Conservation (phyloP, 2,888 invertebrate species). For the Standfussiana lucernea region DNA sequence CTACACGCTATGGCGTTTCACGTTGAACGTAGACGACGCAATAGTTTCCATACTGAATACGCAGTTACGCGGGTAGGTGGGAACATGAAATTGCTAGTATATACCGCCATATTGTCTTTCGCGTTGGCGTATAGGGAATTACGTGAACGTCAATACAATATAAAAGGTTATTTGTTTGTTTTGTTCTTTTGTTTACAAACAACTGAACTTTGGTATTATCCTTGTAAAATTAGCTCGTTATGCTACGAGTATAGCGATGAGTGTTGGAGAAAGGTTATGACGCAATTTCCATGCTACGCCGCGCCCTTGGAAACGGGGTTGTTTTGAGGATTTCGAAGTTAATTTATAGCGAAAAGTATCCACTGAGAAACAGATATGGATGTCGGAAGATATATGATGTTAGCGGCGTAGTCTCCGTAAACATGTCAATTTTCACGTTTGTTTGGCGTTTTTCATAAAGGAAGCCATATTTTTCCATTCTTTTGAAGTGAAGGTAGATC, state of each 20-base stretch:
- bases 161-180: conserved; percentile 11
- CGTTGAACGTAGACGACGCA: background rate
- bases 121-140: conserved; percentile 29
- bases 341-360: background rate
- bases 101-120: background rate
- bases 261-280: background rate
- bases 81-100: conserved; percentile 6
- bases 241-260: background rate
- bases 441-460: background rate
- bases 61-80: conserved; percentile 1
- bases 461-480: background rate
- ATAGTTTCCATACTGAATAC: conserved; percentile 23
- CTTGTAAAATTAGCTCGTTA: background rate
- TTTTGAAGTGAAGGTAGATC: background rate
- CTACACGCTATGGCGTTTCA: conserved; percentile 5
- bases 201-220: conserved; percentile 7
- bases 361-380: background rate
- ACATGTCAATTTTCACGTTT: background rate
- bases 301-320: background rate
- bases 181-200: conserved; percentile 34
- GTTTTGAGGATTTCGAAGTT: background rate
- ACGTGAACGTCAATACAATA: conserved; percentile 9
- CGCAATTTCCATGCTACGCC: conserved; percentile 11
- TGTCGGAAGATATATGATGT: background rate
- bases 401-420: background rate